Evolutionary conservation across 2,888 invertebrate genomes (phyloP).

Genomic region (Acanthococcus lagerstroemiae): DNA sequence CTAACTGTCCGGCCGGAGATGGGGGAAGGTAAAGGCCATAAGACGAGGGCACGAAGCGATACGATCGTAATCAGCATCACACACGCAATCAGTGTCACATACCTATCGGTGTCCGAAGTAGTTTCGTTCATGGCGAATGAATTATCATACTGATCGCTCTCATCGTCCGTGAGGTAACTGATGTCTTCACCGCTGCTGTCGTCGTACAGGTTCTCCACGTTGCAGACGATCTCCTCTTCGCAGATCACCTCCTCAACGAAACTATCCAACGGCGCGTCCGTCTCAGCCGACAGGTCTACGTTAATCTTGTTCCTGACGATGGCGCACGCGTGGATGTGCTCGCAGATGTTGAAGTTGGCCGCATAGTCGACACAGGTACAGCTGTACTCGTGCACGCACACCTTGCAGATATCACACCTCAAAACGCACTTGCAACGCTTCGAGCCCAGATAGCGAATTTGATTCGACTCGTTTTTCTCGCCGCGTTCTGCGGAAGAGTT

Average conservation of each 20-base stretch:
- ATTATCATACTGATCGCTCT: too few species aligned
- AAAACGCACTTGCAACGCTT: not conserved
- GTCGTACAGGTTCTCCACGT: constrained; percentile 2
- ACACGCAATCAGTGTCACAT: too few species aligned
- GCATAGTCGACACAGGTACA: constrained; percentile 24
- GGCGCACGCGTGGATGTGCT: constrained; percentile 22
- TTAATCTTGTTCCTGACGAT: constrained; percentile 14
- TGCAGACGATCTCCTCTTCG: constrained; percentile 22
- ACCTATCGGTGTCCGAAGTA: too few species aligned
- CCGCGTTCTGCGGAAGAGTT: not conserved
- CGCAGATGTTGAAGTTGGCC: constrained; percentile 21
- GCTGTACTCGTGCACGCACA: constrained; percentile 17
- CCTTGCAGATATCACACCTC: constrained; percentile 3
- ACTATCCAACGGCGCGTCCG: constrained; percentile 18
- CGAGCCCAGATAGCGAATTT: not conserved
- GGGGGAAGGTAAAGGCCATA: too few species aligned
- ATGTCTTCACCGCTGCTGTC: not conserved
- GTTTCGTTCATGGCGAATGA: too few species aligned
- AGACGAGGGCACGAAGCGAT: too few species aligned
- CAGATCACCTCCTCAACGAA: constrained; percentile 25
- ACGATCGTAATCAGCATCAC: too few species aligned
- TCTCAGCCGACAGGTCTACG: constrained; percentile 16
- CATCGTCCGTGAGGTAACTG: too few species aligned
- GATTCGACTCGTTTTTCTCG: not conserved
- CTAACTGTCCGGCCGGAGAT: too few species aligned